Conservation (phyloP, 2,113 vertebrate genomes). For the Pteropus alecto region DNA sequence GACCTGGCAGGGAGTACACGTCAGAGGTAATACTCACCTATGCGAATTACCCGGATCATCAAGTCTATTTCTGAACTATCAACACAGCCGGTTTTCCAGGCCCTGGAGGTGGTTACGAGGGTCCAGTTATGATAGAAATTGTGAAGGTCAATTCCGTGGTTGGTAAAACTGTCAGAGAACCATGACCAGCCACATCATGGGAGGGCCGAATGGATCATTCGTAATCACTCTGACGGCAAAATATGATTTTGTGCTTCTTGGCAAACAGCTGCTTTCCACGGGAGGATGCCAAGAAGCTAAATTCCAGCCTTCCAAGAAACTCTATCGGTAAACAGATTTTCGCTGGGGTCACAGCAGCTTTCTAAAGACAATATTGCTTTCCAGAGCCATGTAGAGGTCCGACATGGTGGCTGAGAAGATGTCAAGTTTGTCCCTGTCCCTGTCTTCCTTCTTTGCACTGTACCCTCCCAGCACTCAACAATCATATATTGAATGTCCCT, state of each 20-base stretch:
- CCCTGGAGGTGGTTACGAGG: neutral
- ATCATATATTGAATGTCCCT: accelerated
- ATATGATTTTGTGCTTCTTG: neutral
- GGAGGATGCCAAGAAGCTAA: neutral
- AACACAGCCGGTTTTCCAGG: neutral
- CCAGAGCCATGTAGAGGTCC: neutral
- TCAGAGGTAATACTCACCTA: neutral
- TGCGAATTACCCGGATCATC: neutral
- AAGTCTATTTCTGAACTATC: neutral
- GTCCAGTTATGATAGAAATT: neutral
- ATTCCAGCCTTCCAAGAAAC: neutral
- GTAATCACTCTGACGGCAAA: neutral
- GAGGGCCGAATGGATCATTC: neutral
- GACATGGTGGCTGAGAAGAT: accelerated
- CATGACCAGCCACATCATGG: neutral
- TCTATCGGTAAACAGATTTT: neutral
- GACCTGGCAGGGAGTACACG: accelerated
- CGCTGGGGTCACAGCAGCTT: neutral
- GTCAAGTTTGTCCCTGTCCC: neutral
- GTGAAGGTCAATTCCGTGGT: neutral
- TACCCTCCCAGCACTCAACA: neutral
- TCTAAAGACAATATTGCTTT: neutral
- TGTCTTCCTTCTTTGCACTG: neutral
- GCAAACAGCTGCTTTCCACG: neutral
- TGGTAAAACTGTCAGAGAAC: neutral